phyloP scores from a whole-genome alignment of 2,113 vertebrate species.

The Hypanus sabinus region DNA sequence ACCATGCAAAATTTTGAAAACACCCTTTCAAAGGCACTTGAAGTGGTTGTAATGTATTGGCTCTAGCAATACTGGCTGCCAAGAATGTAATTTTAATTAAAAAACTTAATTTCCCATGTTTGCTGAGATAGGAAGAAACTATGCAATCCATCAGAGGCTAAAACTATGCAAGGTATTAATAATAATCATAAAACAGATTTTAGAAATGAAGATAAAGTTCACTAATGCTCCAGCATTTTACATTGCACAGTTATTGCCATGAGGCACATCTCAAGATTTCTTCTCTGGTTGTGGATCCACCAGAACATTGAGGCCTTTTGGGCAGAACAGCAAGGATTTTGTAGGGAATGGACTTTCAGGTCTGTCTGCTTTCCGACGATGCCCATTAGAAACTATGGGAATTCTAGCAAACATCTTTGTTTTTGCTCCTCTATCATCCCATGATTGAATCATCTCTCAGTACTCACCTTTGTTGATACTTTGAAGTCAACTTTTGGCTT shows the following conservation, averaged over 20 bases:
- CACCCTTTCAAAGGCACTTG: background rate
- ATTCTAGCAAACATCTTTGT: background rate
- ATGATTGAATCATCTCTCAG: background rate
- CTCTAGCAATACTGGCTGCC: background rate
- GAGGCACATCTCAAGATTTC: too few relatives aligned
- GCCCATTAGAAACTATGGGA: background rate
- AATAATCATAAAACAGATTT: background rate
- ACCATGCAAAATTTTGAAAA: background rate
- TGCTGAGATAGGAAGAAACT: background rate
- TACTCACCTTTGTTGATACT: background rate
- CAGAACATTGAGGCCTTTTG: background rate
- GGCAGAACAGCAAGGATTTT: background rate
- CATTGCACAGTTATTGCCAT: too few relatives aligned
- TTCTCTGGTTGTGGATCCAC: too few relatives aligned
- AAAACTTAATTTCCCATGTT: background rate
- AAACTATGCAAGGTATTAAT: too few relatives aligned
- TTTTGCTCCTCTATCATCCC: background rate
- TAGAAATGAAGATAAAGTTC: background rate
- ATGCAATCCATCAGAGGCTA: too few relatives aligned
- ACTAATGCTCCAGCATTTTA: too few relatives aligned
- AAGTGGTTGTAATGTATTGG: background rate
- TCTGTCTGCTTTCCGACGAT: background rate
- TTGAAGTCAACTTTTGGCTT: background rate
- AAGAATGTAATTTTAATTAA: background rate
- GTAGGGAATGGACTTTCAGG: background rate